Base-by-base conservation (phyloP, 1,140 invertebrate genomes). In the Diabrotica virgifera region DNA sequence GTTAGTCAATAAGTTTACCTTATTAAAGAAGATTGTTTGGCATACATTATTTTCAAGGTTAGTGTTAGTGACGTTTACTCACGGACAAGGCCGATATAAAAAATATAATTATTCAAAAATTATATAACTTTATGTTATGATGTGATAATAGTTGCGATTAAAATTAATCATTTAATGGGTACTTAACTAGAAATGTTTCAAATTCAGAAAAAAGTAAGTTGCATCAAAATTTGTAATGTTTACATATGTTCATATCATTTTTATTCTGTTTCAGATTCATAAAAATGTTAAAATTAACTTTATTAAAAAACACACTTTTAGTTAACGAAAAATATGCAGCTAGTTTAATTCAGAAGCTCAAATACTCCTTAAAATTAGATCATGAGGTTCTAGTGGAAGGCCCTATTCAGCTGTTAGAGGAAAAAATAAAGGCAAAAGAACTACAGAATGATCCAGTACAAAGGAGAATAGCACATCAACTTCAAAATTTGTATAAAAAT, bases 361-460 rank as follows among this genome's bases (percentile, higher is more conserved):
- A 67, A 38, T 70, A 63, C 51, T 67, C 69, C 1, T 13, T 70
- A 50, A 65, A 36, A 57, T 38, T 54, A 35, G 36, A 24, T 13
- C 66, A 64, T n/a, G 38, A 63, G 65, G 13, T 52, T 24, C 12
- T 63, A 11, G 37, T 13, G 8, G 66, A 70, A 55, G 73, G 73
- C 3, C 76, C 76, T 6, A 10, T 75, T 3, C 62, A 55, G n/a
- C 24, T 62, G 9, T 82, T 89, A 55, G 74, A 83, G 40, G 73
- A 83, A 59, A 88, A 86, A 79, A 83, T 94, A 12, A 70, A 78
- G 36, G 80, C 78, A 37, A 86, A 87, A 0, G 82, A 89, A 75
- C 72, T 92, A 38, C 74, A 83, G 56, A 76, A 82, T 53, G 93
- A 96, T 80, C 72, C 84, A 5, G 85, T 89, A 76, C 94, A 96